Conservation (phyloP, 2,797 vertebrate genomes). For the Clarias platycephalus region DNA sequence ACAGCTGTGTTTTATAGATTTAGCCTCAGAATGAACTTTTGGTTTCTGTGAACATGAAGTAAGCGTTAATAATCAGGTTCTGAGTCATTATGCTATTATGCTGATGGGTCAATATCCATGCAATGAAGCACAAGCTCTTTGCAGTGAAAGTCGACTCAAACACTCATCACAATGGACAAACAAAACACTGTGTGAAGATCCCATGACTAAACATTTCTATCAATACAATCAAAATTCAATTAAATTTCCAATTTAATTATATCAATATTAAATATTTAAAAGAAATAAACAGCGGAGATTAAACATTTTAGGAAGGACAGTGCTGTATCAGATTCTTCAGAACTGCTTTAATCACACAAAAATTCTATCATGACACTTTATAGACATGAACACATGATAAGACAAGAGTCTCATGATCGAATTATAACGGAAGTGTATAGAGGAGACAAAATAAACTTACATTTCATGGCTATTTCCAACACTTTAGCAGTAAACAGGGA, state of each 20-base stretch:
- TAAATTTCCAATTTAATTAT: no score
- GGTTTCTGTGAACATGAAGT: not conserved
- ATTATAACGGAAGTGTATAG: not conserved
- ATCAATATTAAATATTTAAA: not conserved
- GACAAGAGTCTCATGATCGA: constrained; percentile 16
- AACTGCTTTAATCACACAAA: not conserved
- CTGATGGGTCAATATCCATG: not conserved
- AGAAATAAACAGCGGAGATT: not conserved
- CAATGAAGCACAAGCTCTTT: not conserved
- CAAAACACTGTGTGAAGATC: not conserved
- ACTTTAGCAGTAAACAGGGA: constrained; percentile 47
- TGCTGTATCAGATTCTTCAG: not conserved
- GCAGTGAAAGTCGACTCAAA: constrained; percentile 19
- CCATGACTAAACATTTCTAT: not conserved
- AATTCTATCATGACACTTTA: not conserved
- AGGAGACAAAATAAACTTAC: constrained; percentile 52
- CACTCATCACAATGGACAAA: not conserved
- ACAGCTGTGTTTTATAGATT: not conserved
- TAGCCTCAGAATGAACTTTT: not conserved
- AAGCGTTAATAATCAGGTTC: not conserved
- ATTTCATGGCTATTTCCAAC: constrained; percentile 55
- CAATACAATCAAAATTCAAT: not conserved
- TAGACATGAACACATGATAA: not conserved
- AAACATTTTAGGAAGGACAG: not conserved
- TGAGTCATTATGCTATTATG: constrained; percentile 2